Base-by-base conservation (phyloP, 2,888 invertebrate species). In the Sturmia bella region DNA sequence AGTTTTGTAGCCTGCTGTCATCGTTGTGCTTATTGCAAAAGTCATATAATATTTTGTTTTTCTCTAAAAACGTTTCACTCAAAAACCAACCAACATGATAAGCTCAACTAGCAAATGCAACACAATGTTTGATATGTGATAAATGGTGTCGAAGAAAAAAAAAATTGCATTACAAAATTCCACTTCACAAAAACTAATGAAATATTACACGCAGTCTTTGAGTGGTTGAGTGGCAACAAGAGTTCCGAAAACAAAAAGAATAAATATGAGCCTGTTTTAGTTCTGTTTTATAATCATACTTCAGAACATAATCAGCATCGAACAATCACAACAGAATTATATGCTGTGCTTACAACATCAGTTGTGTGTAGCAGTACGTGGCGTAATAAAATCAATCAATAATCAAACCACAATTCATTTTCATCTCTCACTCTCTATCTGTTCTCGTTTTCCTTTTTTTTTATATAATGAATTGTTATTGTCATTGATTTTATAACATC, bases 341-440 rank as follows among this genome's bases (percentile, higher is more conserved):
- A 52, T 32, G 15, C 1, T 1, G 48, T n/a, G 13, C 7, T 21
- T 21, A n/a, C 24, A 39, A 27, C 7, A 48, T 48, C 57, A 48
- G 15, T 70, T 32, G 45, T 12, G n/a, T 43, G 21, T 12, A 9
- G 7, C 2, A 27, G n/a, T 54, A 32, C 32, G 52, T 43, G 27
- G 43, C 52, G 37, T 63, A 32, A 54, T 43, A 11, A 43, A 54
- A 63, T 54, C 63, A 70, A 59, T 50, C 50, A 50, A 59, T 70
- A 52, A 52, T 24, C n/a, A 15, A n/a, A 52, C 17, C 72, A 52
- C 61, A 17, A 57, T 45, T 54, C 17, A 11, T 41, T 61, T n/a
- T 15, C 21, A n/a, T n/a, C n/a, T 27, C 21, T 27, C 12, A n/a
- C 1, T 6, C 27, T 27, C n/a, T 43, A 13, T 7, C n/a, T 41